Evolutionary conservation across 1,140 invertebrate genomes (phyloP), one percentile per base, ranked within the genome.

Genomic region (Sweltsa coloradensis): DNA sequence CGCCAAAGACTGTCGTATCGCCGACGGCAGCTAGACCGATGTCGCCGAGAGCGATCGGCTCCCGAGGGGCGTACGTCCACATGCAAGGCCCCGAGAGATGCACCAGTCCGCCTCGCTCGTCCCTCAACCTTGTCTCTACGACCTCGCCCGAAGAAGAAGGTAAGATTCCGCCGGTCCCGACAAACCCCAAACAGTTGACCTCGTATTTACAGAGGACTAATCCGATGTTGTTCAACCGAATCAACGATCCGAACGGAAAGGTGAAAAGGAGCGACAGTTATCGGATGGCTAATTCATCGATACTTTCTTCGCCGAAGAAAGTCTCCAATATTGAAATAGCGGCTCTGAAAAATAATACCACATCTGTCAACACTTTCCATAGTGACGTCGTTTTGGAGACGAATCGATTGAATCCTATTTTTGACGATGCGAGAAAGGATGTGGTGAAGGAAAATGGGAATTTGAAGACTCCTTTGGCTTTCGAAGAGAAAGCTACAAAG

Each of bases 221-320:
- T 29, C 46, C 46, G 14, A 23, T 39, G 7, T 26, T 47, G 34
- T 47, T 29, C 46, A 41, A 27, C 34, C 34, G 34, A 9, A 47
- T 47, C 16, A 47, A 18, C 16, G 46, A 47, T n/a, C 26, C 26
- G 21, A 23, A 14, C n/a, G 22, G 36, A 7, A 76, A 76, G 61
- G 67, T 89, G 22, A 86, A 86, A 66, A 74, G 86, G 36, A 88
- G 84, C 60, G 84, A 89, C 60, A 89, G 85, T 65, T 90, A 90
- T 60, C 77, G 85, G 50, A 74, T 87, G 61, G 87, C 87, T 1
- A 89, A 88, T 65, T 78, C 74, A 36, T 75, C 76, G 2, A 69
- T 78, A 48, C 69, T 77, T 21, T 19, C 34, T 18, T 34, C 25
- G 45, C 53, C 29, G 41, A 56, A 26, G 31, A 47, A 47, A 26